Evolutionary conservation across 2,113 vertebrate species (phyloP).

Genomic region (Corvus cornix): DNA sequence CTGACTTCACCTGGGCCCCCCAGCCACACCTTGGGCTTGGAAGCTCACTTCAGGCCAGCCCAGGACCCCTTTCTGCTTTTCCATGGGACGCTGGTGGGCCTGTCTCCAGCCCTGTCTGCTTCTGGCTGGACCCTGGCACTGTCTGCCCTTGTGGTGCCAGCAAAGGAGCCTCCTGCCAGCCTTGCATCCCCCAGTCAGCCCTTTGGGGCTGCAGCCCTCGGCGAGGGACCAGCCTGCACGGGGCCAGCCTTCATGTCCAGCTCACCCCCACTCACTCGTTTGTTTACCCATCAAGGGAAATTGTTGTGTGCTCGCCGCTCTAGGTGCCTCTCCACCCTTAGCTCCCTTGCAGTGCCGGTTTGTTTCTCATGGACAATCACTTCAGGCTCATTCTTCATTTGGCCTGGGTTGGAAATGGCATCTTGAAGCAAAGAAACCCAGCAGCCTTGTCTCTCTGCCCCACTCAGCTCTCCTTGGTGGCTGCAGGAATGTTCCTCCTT

Average conservation of each 20-base stretch:
- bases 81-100: neutral
- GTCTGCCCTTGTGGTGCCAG: neutral
- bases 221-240: neutral
- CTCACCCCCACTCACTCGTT: neutral
- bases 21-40: neutral
- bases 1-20: neutral
- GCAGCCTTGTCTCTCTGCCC: neutral
- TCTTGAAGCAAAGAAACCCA: neutral
- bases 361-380: neutral
- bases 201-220: neutral
- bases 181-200: too few relatives aligned
- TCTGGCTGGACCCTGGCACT: neutral
- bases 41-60: neutral
- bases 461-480: neutral
- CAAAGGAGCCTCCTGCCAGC: too few relatives aligned
- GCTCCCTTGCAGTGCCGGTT: neutral
- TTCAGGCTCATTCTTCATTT: neutral
- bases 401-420: neutral
- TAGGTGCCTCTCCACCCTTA: neutral
- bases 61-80: neutral
- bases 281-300: neutral
- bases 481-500: neutral
- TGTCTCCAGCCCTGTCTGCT: neutral
- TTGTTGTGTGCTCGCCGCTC: neutral
- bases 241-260: too few relatives aligned